A percentile compares a stretch with the other conserved stretches of the same genome.
These are phyloP conservation scores for Pandemis cinnamomeana DNA, from an alignment of 2,888 invertebrate species.

Conservation along the genomic window DNA sequence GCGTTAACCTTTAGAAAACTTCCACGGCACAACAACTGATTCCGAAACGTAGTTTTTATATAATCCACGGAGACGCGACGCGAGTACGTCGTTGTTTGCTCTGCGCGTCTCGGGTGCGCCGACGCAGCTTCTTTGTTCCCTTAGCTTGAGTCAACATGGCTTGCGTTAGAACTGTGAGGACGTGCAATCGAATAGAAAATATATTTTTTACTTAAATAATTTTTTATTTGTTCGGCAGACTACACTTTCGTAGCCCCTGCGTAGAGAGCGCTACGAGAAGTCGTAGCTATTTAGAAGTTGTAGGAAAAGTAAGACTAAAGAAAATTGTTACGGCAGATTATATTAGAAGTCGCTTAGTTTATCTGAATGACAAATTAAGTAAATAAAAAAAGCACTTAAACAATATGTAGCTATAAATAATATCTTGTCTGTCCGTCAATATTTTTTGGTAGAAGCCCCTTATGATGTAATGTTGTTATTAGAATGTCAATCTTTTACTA, in stretches of 20 bases:
- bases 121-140: slow-evolving; percentile 67
- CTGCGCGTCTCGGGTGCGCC: slow-evolving; percentile 43
- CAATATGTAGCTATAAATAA: not conserved
- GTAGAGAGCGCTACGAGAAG: slow-evolving; percentile 12
- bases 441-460: not conserved
- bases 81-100: slow-evolving; percentile 43
- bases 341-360: not conserved
- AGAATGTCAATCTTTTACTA: not conserved
- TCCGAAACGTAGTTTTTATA: slow-evolving; percentile 10
- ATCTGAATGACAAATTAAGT: not conserved
- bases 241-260: slow-evolving; percentile 4
- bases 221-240: not conserved
- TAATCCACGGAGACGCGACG: slow-evolving; percentile 32
- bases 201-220: not conserved
- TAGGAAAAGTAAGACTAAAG: not conserved
- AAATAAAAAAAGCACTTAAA: not conserved
- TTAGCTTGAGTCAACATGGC: slow-evolving; percentile 63
- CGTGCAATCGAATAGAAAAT: slow-evolving; percentile 4
- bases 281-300: not conserved
- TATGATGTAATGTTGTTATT: not conserved
- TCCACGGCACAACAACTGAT: not conserved
- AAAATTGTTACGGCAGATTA: not conserved
- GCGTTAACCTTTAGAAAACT: not conserved
- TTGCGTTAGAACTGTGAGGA: slow-evolving; percentile 50
- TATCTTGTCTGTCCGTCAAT: not conserved